Percentiles rank a stretch among this genome's conserved stretches.
Evolutionary conservation across 2,113 vertebrate genomes (phyloP).

Genomic region (Stictonetta naevosa): DNA sequence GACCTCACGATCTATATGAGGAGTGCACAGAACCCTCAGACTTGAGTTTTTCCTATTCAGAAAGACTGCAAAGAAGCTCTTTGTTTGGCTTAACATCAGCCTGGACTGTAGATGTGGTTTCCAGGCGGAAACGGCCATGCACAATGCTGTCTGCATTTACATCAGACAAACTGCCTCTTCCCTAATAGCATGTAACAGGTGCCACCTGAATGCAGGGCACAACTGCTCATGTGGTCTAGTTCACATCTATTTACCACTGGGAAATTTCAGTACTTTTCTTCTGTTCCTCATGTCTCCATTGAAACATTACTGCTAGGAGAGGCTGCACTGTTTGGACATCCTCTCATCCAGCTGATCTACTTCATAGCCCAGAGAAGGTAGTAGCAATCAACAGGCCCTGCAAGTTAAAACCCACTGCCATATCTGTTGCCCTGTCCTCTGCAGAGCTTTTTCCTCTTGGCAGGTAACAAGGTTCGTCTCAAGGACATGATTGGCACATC

Average conservation of each 20-base stretch:
- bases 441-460: background rate
- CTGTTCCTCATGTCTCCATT: background rate
- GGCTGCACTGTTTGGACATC: background rate
- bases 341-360: background rate
- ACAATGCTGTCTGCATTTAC: background rate
- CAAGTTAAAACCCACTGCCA: background rate
- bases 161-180: background rate
- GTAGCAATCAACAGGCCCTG: background rate
- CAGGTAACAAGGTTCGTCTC: background rate
- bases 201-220: background rate
- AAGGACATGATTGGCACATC: background rate
- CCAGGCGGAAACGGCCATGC: background rate
- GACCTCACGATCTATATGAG: background rate
- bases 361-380: background rate
- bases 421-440: background rate
- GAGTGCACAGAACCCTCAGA: background rate
- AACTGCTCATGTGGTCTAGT: background rate
- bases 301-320: background rate
- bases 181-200: background rate
- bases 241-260: background rate
- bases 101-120: background rate
- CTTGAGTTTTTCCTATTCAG: background rate
- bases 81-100: background rate
- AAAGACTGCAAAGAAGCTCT: background rate
- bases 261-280: background rate